Evolutionary conservation across 2,888 invertebrate genomes (phyloP), one percentile per base, ranked within the genome.

Genomic region (Drosophila colorata): DNA sequence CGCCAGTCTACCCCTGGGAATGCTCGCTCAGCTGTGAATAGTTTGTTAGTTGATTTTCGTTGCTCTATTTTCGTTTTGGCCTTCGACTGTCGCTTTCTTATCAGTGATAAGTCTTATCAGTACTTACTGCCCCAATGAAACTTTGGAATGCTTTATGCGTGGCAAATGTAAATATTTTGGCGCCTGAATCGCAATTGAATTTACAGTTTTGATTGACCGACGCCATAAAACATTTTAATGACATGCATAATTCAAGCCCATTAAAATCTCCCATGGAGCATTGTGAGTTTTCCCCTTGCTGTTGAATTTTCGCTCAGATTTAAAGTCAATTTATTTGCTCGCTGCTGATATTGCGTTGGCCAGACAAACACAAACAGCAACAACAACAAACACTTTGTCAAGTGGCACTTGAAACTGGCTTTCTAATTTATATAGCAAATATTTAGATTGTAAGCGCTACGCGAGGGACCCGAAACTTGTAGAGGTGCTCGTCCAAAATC

Each of bases 341-440:
- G 37, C 16, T 73, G 77, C 46, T 67, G 63, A 64, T 78, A 83
- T 75, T 80, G 53, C 35, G 20, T 44, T 63, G 37, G 43, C 16
- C 67, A 66, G 77, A 78, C 78, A 77, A 25, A 18, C 20, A 23
- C 11, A 13, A 18, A 18, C 18, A 20, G 20, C 16, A 43, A 40
- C 28, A 20, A 14, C n/a, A 37, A 9, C 14, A 38, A 49, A 37
- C 31, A 28, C 49, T 14, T 23, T 16, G 13, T 18, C 47, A 53
- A 55, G 20, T 57, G 46, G 35, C 47, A 57, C 59, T 57, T 6
- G 37, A 56, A 70, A 64, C 57, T 35, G 63, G 16, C 49, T 33
- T 38, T 48, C 46, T 73, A 83, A 83, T 80, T 86, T 86, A 74
- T 78, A 71, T 51, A 37, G 74, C 57, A 80, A 83, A 83, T 83